These are phyloP conservation scores for Physocephala rufipes DNA, from an alignment of 2,888 invertebrate species.

Conservation along the genomic window DNA sequence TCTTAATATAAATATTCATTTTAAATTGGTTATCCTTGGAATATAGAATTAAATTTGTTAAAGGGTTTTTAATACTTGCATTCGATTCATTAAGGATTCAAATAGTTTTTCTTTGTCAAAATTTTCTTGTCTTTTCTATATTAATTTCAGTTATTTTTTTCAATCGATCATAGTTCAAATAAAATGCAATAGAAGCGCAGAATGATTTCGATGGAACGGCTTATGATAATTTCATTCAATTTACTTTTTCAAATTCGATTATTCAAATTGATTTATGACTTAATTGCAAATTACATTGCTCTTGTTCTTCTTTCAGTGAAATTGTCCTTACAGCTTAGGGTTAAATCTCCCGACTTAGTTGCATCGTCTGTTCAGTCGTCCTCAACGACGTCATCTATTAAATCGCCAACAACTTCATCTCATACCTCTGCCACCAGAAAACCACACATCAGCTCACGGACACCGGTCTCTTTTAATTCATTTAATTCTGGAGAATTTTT, in stretches of 20 bases:
- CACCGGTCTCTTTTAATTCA: constrained; percentile 11
- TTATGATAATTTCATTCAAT: background rate
- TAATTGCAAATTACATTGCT: background rate
- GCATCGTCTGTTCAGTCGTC: constrained; percentile 21
- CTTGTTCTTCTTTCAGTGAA: constrained; percentile 36
- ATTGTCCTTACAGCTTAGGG: constrained; percentile 37
- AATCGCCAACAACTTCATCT: constrained; percentile 21
- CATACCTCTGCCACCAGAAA: constrained; percentile 8
- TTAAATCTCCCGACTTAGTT: constrained; percentile 8
- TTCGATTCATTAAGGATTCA: too few relatives aligned
- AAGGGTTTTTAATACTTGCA: too few relatives aligned
- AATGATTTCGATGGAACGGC: background rate
- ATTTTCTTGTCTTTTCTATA: too few relatives aligned
- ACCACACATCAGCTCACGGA: constrained; percentile 32
- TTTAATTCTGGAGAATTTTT: constrained; percentile 52
- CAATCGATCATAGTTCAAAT: too few relatives aligned
- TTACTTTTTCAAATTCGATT: background rate
- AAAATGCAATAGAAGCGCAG: too few relatives aligned
- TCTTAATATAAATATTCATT: too few relatives aligned
- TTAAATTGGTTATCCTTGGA: too few relatives aligned
- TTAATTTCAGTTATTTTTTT: too few relatives aligned
- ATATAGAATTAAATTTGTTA: too few relatives aligned
- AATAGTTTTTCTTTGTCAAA: too few relatives aligned
- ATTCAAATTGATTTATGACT: constrained; percentile 6
- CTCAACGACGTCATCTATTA: constrained; percentile 13